These are phyloP conservation scores for Metridium senile DNA, from an alignment of 92 coral and sea anemone species.

Conservation along the genomic window DNA sequence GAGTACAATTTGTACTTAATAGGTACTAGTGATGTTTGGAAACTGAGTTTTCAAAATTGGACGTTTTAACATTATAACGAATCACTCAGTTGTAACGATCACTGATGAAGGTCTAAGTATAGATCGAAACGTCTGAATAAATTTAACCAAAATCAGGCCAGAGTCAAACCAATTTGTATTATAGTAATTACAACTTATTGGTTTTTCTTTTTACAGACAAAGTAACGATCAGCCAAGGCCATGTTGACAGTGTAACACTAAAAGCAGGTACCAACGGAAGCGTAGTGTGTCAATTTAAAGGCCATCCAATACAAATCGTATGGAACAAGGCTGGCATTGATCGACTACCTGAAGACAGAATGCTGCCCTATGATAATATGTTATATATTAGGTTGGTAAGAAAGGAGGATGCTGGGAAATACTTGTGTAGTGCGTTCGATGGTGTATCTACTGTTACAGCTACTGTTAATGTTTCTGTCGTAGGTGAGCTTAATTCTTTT, in stretches of 20 bases:
- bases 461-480: constrained; percentile 53
- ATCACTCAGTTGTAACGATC: too few species aligned
- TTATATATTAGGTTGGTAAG: constrained; percentile 49
- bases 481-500: constrained; percentile 52
- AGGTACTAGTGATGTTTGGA: too few species aligned
- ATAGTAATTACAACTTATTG: not conserved
- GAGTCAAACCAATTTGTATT: too few species aligned
- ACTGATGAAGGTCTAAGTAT: too few species aligned
- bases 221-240: constrained; percentile 49
- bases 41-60: too few species aligned
- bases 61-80: too few species aligned
- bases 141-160: too few species aligned
- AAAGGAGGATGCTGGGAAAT: constrained; percentile 65
- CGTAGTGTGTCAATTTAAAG: constrained; percentile 60
- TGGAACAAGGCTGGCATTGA: constrained; percentile 64
- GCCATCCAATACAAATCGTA: constrained; percentile 68
- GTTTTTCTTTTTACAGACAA: not conserved
- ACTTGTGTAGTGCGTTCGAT: constrained; percentile 67
- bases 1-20: too few species aligned
- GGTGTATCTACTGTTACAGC: constrained; percentile 45
- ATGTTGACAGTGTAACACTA: constrained; percentile 48
- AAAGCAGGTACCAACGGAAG: constrained; percentile 59
- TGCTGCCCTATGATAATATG: constrained; percentile 44
- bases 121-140: too few species aligned
- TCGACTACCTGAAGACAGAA: constrained; percentile 37